phyloP scores from a whole-genome alignment of 1,140 invertebrate species.

The Plutomurus gul region DNA sequence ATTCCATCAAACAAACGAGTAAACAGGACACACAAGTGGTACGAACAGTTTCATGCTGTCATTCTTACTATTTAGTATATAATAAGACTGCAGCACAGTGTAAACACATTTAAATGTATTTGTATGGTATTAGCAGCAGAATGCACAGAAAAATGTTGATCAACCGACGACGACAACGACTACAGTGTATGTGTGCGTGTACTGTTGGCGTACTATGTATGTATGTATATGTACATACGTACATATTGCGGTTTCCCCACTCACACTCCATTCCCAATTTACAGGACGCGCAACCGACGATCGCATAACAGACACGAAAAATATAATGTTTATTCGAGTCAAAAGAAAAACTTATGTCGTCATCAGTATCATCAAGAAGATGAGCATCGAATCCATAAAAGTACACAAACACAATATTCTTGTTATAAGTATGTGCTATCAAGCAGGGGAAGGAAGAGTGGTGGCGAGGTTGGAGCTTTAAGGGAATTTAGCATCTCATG shows the following conservation, averaged over 20 bases:
- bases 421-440: background rate
- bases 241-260: too few relatives aligned
- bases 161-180: too few relatives aligned
- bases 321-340: background rate
- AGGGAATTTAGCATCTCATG: conserved; percentile 11
- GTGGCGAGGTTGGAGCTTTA: background rate
- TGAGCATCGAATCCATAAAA: conserved; percentile 7
- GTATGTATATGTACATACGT: background rate
- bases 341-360: conserved; percentile 8
- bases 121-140: too few relatives aligned
- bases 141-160: too few relatives aligned
- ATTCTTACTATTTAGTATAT: background rate
- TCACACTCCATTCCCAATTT: background rate
- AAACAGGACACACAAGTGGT: conserved; percentile 34
- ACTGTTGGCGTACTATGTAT: background rate
- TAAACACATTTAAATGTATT: too few relatives aligned
- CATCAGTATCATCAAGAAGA: background rate
- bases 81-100: background rate
- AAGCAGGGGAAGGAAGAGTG: too few relatives aligned
- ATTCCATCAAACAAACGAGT: background rate
- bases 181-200: too few relatives aligned
- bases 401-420: background rate
- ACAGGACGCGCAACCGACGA: too few relatives aligned
- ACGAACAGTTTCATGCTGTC: background rate
- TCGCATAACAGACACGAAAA: too few relatives aligned